Conservation (phyloP, 1,140 invertebrate species). For the Bombus turneri region DNA sequence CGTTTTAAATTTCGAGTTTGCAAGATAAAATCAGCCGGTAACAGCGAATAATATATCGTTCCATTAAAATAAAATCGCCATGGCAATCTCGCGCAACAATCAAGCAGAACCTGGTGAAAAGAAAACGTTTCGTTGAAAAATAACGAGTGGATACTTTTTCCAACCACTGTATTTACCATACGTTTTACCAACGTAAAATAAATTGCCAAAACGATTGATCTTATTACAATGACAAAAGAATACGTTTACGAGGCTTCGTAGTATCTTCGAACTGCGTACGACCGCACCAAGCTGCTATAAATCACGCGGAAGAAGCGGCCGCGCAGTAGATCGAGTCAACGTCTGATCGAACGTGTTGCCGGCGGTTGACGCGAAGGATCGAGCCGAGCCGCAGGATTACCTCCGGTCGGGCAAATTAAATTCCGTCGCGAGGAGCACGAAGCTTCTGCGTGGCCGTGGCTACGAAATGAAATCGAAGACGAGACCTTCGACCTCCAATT, state of each 20-base stretch:
- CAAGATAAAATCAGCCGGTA: too few relatives aligned
- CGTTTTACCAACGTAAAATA: not conserved
- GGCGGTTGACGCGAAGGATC: not conserved
- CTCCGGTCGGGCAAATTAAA: constrained; percentile 13
- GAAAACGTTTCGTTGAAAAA: not conserved
- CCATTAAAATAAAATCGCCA: too few relatives aligned
- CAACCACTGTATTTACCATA: not conserved
- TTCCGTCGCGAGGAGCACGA: not conserved
- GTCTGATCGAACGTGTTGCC: not conserved
- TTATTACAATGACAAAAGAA: not conserved
- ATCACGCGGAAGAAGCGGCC: not conserved
- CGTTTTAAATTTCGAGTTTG: too few relatives aligned
- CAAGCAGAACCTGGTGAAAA: not conserved
- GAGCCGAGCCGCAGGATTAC: not conserved
- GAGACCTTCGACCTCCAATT: constrained; percentile 8
- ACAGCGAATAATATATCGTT: too few relatives aligned
- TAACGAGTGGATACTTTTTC: not conserved
- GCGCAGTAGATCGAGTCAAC: not conserved
- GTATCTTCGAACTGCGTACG: too few relatives aligned
- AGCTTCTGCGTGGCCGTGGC: not conserved
- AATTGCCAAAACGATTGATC: not conserved
- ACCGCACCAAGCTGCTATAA: not conserved
- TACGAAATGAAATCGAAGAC: constrained; percentile 34
- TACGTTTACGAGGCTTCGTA: not conserved
- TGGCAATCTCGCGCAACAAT: too few relatives aligned